Evolutionary conservation across 2,797 vertebrate species (phyloP), one percentile per base, ranked within the genome.

Genomic region (Echeneis naucrates): DNA sequence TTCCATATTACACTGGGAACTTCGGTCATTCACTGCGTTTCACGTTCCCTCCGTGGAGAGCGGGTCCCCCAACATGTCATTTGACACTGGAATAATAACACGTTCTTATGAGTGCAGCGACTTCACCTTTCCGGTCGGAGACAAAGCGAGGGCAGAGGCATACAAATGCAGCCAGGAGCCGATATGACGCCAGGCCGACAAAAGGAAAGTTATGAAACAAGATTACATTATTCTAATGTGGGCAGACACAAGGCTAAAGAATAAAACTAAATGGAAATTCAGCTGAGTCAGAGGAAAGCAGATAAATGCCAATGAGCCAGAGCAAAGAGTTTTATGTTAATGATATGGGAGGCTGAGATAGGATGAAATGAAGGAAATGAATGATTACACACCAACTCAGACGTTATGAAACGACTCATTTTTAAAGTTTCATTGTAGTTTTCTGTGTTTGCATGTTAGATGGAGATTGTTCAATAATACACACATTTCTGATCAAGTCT

Each of bases 161-260:
- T 63, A 86, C 58, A 84, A 85, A 88, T 89, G 80, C 82, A 85
- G 86, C 85, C 63, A 80, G 73, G 66, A 87, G 75, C 68, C 76
- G 78, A 78, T 87, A 78, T 81, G 80, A 86, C 68, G 73, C 61
- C 55, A 52, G 63, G 33, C 67, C 75, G 80, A 82, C 75, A 47
- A 59, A 72, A 84, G 50, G 57, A 77, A 89, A 91, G 85, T 88
- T 83, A 77, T 91, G 71, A 82, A 85, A 87, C 24, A 27, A 88
- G 85, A 92, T 86, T 88, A 87, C 84, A 86, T 92, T 91, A 90
- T 92, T 92, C 72, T 90, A 87, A 88, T 81, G 74, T 82, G 73
- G 40, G 77, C 80, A 70, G 87, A 91, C 83, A 87, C 89, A 90
- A 85, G 87, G 82, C 75, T 83, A 84, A 77, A 60, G 82, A 71